These are phyloP conservation scores for Emydocephalus ijimae DNA, from an alignment of 2,113 vertebrate genomes.

Conservation along the genomic window DNA sequence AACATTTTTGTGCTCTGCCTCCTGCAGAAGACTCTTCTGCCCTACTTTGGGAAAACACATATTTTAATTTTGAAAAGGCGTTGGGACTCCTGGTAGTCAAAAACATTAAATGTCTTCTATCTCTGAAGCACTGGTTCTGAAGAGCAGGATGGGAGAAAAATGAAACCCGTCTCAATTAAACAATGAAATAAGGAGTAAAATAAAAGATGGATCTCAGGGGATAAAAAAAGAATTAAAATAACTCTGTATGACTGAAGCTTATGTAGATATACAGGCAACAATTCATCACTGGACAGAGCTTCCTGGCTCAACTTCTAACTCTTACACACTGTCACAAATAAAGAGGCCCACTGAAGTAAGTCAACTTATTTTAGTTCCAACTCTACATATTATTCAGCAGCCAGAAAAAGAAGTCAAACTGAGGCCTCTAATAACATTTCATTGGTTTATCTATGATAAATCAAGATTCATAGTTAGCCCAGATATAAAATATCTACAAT, in stretches of 20 bases:
- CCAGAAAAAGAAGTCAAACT: background rate
- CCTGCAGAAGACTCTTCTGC: background rate
- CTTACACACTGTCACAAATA: background rate
- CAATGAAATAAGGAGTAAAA: background rate
- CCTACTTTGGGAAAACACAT: background rate
- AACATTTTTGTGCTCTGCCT: background rate
- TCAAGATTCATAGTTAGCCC: background rate
- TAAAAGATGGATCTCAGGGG: background rate
- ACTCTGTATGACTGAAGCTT: background rate
- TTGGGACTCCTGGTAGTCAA: background rate
- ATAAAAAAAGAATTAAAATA: background rate
- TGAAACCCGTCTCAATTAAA: background rate
- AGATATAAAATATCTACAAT: background rate
- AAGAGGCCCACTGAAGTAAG: background rate
- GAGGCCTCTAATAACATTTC: background rate
- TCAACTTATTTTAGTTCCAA: background rate
- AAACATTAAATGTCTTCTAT: background rate
- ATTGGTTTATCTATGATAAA: background rate
- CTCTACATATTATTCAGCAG: background rate
- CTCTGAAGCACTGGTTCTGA: background rate
- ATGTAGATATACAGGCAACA: background rate
- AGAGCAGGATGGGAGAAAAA: background rate
- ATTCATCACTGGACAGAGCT: background rate
- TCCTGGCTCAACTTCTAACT: background rate
- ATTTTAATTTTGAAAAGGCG: background rate